Evolutionary conservation across 2,113 vertebrate species (phyloP).

Genomic region (Coturnix japonica): DNA sequence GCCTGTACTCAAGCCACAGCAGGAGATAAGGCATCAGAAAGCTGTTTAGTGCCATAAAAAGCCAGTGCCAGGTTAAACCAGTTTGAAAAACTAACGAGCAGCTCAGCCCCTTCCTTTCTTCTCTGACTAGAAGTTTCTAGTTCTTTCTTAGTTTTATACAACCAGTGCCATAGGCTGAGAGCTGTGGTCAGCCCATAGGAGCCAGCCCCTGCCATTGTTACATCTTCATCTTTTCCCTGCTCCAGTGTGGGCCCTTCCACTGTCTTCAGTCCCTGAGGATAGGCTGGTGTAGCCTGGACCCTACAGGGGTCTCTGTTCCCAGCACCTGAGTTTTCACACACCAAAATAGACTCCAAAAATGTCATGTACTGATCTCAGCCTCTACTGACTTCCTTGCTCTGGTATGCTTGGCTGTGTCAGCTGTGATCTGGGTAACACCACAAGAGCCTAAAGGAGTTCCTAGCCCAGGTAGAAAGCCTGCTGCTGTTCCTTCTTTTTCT

Average conservation of each 20-base stretch:
- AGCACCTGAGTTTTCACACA: fast-evolving
- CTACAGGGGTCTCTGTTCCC: neutral
- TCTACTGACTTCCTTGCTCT: neutral
- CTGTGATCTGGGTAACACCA: neutral
- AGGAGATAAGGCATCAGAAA: neutral
- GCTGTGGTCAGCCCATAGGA: neutral
- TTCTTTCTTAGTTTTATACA: neutral
- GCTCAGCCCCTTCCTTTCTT: neutral
- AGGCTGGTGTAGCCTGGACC: neutral
- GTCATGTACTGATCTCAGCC: neutral
- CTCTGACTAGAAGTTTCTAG: neutral
- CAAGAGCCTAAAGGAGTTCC: neutral
- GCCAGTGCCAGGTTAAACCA: neutral
- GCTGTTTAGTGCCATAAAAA: neutral
- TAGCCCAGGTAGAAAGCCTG: neutral
- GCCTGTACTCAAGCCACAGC: neutral
- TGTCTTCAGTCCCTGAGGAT: neutral
- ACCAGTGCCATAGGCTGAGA: neutral
- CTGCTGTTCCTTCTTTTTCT: neutral
- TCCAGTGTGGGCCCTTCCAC: neutral
- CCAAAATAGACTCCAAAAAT: neutral
- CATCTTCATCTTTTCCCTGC: neutral
- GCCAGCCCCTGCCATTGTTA: neutral
- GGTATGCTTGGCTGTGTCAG: neutral
- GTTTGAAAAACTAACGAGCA: neutral